A percentile compares a stretch with the other conserved stretches of the same genome.
These are phyloP conservation scores for Nematostella vectensis DNA, from an alignment of 92 coral and sea anemone species.

Conservation along the genomic window DNA sequence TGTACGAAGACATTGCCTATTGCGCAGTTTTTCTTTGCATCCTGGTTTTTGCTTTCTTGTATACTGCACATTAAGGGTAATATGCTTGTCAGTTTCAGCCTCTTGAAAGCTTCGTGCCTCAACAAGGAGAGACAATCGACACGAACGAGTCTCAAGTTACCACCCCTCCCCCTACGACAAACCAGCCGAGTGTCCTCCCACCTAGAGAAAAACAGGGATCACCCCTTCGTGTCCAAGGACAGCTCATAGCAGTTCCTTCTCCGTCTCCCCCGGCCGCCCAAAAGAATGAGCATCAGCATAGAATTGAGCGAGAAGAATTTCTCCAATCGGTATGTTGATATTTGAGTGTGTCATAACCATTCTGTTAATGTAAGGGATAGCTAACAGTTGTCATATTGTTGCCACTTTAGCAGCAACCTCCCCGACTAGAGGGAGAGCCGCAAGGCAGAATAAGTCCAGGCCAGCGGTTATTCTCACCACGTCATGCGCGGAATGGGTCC, in stretches of 20 bases:
- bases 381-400: not conserved
- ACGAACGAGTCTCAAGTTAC: slow-evolving; percentile 1
- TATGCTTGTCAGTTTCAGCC: not conserved
- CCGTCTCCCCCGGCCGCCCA: slow-evolving; percentile 78
- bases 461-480: not conserved
- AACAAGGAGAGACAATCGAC: not conserved
- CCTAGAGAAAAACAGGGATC: slow-evolving; percentile 50
- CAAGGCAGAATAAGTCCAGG: not conserved
- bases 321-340: slow-evolving; percentile 15
- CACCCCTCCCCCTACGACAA: slow-evolving; percentile 28
- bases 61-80: not conserved
- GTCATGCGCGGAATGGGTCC: too few species aligned
- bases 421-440: not conserved
- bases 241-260: slow-evolving; percentile 52
- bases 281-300: slow-evolving; percentile 48
- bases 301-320: slow-evolving; percentile 41
- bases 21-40: too few species aligned
- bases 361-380: not conserved
- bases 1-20: too few species aligned
- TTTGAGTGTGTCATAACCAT: not conserved
- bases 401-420: not conserved
- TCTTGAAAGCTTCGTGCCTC: not conserved
- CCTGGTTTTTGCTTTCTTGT: too few species aligned
- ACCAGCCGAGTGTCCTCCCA: slow-evolving; percentile 36
- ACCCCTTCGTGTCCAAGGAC: slow-evolving; percentile 33